phyloP scores from a whole-genome alignment of 1,140 invertebrate species.

The Panagrolaimus sp. region DNA sequence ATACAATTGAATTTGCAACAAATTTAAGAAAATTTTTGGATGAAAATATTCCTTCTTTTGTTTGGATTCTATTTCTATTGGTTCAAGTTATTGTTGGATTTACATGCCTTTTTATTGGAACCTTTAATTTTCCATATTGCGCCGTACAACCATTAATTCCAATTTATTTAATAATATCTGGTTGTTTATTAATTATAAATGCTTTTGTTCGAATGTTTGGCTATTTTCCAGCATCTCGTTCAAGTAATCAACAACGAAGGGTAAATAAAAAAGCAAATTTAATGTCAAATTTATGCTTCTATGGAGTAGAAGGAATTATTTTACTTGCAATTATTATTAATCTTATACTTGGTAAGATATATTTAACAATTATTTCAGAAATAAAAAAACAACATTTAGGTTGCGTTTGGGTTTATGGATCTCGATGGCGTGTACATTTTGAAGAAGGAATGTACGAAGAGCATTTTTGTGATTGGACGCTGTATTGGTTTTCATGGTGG shows the following conservation, averaged over 20 bases:
- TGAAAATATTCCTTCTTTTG: slow-evolving; percentile 14
- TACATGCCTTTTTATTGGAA: slow-evolving; percentile 22
- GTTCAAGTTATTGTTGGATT: slow-evolving; percentile 25
- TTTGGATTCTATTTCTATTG: slow-evolving; percentile 23
- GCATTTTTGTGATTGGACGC: slow-evolving; percentile 25
- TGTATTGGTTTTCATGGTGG: slow-evolving; percentile 34
- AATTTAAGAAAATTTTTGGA: slow-evolving; percentile 15
- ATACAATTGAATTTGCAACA: slow-evolving; percentile 22
- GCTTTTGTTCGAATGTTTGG: slow-evolving; percentile 19
- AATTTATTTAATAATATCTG: slow-evolving; percentile 29
- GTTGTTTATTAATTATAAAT: slow-evolving; percentile 25
- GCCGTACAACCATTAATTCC: slow-evolving; percentile 33
- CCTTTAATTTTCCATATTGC: slow-evolving; percentile 30
- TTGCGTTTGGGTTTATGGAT: slow-evolving; percentile 32
- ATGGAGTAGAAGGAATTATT: slow-evolving; percentile 29
- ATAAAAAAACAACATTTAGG: slow-evolving; percentile 24
- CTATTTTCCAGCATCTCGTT: not conserved
- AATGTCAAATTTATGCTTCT: slow-evolving; percentile 20
- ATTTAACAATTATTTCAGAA: not conserved
- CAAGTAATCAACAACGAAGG: not conserved
- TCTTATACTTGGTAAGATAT: slow-evolving; percentile 27
- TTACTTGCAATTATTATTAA: slow-evolving; percentile 24
- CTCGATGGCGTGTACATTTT: slow-evolving; percentile 6
- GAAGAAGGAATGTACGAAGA: slow-evolving; percentile 28
- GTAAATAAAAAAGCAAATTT: slow-evolving; percentile 12